These are phyloP conservation scores for Sphecodes monilicornis DNA, from an alignment of 2,888 invertebrate species.

Conservation along the genomic window DNA sequence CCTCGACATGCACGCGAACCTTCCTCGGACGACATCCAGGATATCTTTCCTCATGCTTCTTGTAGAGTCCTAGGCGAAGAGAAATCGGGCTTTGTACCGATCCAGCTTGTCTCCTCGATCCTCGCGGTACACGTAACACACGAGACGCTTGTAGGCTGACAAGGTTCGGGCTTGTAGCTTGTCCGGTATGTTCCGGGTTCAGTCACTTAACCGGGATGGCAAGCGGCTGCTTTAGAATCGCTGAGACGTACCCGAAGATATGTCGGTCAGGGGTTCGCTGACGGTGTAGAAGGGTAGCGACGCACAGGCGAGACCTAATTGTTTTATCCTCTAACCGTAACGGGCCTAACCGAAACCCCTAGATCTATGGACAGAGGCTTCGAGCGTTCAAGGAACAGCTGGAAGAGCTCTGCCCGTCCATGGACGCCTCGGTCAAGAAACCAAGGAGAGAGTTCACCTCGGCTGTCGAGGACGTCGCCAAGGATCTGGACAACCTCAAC, in stretches of 20 bases:
- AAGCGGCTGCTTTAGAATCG: conserved; percentile 21
- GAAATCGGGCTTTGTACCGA: neutral
- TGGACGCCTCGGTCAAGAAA: conserved; percentile 87
- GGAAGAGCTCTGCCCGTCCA: conserved; percentile 92
- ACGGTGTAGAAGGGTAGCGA: conserved; percentile 75
- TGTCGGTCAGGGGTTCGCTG: conserved; percentile 22
- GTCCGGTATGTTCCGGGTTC: neutral
- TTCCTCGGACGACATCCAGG: neutral
- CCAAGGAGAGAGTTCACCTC: conserved; percentile 79
- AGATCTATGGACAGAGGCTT: conserved; percentile 95
- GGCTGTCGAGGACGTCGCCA: conserved; percentile 91
- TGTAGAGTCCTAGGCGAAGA: neutral
- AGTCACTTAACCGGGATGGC: neutral
- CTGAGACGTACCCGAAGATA: neutral
- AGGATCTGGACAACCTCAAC: conserved; percentile 93
- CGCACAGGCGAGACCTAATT: conserved; percentile 79
- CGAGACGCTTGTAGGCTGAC: conserved; percentile 2
- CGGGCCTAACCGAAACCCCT: conserved; percentile 87
- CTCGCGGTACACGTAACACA: neutral
- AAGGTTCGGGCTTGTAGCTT: conserved; percentile 17
- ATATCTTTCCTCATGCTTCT: neutral
- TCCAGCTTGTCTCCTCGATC: neutral
- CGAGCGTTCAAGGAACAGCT: conserved; percentile 94
- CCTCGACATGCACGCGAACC: neutral
- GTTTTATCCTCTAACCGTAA: conserved; percentile 84